Evolutionary conservation across 2,797 vertebrate genomes (phyloP), one percentile per base, ranked within the genome.

Genomic region (Stomatorhinus walkeri): DNA sequence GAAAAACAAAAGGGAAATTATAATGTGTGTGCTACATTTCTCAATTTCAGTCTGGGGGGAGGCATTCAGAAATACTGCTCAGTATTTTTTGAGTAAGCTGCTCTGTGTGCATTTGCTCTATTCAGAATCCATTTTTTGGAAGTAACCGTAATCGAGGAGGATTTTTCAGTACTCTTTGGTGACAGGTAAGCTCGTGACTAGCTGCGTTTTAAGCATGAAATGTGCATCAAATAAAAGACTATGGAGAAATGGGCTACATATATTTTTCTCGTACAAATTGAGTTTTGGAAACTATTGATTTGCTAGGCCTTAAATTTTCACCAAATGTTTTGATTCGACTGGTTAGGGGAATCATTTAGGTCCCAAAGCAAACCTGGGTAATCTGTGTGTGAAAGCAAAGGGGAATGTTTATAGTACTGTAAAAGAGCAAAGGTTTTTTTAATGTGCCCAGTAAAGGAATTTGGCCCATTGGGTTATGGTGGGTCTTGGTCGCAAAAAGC

Each of bases 321-420:
- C 48, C 88, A 40, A 49, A 76, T 89, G 28, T 56, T 86, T 89
- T 10, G 24, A 54, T 87, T 22, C 22, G 61, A 43, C 59, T 54
- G 68, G 4, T 87, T 14, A 51, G 81, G 43, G 88, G 79, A 88
- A 43, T 10, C 54, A 22, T 59, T 88, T 59, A 84, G 56, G 2
- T 54, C 36, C n/a, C 14, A n/a, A 10, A 51, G 76, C 6, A 56
- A 56, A 32, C 46, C 24, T 51, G 54, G 68, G 46, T 85, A 43
- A 59, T 87, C 10, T 56, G 85, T 87, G 59, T 87, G 59, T 32
- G 16, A 56, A 56, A 19, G 51, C n/a, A 59, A 87, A 36, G 16
- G 1, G 10, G 51, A 40, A 19, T 54, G 24, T 2, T 40, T 36
- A 36, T 19, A 19, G 2, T 87, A 52, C 51, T 59, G 12, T 59